Conservation (phyloP, 2,113 vertebrate species). For the Lampris megalopsis region DNA sequence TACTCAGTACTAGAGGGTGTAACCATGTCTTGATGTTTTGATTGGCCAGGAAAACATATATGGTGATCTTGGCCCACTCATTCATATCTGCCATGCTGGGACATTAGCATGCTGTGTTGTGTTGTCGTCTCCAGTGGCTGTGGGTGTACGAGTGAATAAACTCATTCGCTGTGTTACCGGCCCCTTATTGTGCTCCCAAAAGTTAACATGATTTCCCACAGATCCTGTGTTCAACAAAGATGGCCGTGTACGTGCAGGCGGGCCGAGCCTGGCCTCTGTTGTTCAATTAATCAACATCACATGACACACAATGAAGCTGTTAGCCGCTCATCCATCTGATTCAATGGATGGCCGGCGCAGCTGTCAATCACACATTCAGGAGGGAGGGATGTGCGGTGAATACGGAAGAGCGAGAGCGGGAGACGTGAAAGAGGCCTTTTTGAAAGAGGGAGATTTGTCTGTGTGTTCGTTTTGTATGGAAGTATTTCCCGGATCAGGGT, state of each 20-base stretch:
- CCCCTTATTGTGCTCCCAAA: conserved; percentile 42
- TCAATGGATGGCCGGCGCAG: conserved; percentile 40
- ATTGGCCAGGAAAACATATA: neutral
- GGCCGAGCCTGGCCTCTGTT: neutral
- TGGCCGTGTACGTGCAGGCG: conserved; percentile 27
- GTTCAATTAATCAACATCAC: conserved; percentile 77
- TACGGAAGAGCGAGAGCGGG: conserved; percentile 51
- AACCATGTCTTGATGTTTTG: neutral
- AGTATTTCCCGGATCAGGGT: too few species aligned
- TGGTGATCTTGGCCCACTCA: neutral
- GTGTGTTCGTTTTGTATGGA: neutral
- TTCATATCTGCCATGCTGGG: conserved; percentile 4
- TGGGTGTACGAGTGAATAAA: neutral
- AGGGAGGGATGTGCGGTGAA: conserved; percentile 65
- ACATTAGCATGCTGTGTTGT: conserved; percentile 68
- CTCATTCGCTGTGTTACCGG: conserved; percentile 22
- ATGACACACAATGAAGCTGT: conserved; percentile 63
- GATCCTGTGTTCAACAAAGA: conserved; percentile 41
- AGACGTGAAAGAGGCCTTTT: conserved; percentile 28
- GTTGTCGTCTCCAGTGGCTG: neutral
- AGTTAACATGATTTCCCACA: conserved; percentile 48
- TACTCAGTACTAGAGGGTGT: neutral
- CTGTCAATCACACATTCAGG: conserved; percentile 68
- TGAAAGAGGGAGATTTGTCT: conserved; percentile 17
- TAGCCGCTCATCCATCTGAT: conserved; percentile 57